phyloP scores from a whole-genome alignment of 1,140 invertebrate genomes.

The Pemphigus obesinymphae region DNA sequence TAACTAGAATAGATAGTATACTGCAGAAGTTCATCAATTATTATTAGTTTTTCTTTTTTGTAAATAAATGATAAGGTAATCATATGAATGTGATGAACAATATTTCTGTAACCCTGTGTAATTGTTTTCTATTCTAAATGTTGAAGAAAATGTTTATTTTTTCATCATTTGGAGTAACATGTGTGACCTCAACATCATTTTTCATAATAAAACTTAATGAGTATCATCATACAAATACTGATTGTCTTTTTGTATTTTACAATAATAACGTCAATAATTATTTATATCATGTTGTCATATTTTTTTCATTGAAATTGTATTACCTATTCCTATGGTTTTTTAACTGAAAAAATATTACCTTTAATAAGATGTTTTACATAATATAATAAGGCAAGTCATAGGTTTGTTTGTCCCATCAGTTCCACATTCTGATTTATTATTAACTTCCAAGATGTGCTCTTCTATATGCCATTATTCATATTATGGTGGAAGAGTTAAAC shows the following conservation, averaged over 20 bases:
- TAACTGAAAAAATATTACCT: too few species aligned
- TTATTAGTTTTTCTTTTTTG: constrained; percentile 24
- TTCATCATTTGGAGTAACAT: background rate
- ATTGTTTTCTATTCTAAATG: constrained; percentile 10
- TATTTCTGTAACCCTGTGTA: constrained; percentile 17
- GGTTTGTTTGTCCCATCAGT: too few species aligned
- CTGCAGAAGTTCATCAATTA: constrained; percentile 23
- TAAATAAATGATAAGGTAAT: constrained; percentile 31
- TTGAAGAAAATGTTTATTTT: background rate
- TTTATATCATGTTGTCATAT: background rate
- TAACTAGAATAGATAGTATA: constrained; percentile 9
- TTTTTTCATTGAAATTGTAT: background rate
- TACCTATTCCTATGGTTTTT: background rate
- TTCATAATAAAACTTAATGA: constrained; percentile 22
- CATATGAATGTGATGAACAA: constrained; percentile 23
- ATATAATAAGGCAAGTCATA: too few species aligned
- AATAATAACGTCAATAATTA: background rate
- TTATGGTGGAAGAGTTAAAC: too few species aligned
- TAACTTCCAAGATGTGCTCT: too few species aligned
- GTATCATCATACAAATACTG: background rate
- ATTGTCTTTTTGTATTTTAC: background rate
- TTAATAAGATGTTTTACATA: too few species aligned
- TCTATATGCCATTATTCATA: too few species aligned
- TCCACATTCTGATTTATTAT: too few species aligned
- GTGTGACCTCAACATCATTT: constrained; percentile 11